A percentile compares a stretch with the other conserved stretches of the same genome.
Conservation (phyloP, 2,888 invertebrate genomes). For the Lithophane ornitopus region DNA sequence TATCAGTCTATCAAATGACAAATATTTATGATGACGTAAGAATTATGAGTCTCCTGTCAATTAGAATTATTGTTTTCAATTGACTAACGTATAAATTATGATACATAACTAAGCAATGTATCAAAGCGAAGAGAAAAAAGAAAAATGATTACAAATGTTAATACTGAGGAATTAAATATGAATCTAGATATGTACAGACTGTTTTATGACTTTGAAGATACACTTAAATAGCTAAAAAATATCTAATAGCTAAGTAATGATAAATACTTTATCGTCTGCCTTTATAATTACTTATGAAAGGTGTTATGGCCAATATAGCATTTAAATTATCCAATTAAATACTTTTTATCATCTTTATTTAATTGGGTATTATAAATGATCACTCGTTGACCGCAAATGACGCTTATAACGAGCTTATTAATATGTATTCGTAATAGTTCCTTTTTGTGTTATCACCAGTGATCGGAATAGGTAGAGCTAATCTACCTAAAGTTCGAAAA, state of each 20-base stretch:
- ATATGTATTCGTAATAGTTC: constrained; percentile 42
- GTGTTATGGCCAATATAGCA: constrained; percentile 58
- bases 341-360: constrained; percentile 48
- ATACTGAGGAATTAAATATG: constrained; percentile 24
- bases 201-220: constrained; percentile 32
- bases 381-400: constrained; percentile 51
- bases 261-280: constrained; percentile 33
- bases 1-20: constrained; percentile 31
- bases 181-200: constrained; percentile 30
- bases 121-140: constrained; percentile 15
- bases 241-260: constrained; percentile 35
- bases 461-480: no score
- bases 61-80: constrained; percentile 31
- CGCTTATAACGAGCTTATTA: constrained; percentile 52
- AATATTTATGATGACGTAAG: constrained; percentile 34
- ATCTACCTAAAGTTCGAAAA: no score
- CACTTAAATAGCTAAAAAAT: constrained; percentile 10
- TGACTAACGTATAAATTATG: constrained; percentile 22
- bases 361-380: constrained; percentile 62
- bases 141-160: constrained; percentile 6
- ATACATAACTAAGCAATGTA: constrained; percentile 31
- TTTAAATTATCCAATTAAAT: constrained; percentile 60
- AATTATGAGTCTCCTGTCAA: constrained; percentile 45
- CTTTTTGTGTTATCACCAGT: constrained; percentile 27
- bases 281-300: constrained; percentile 59